Evolutionary conservation across 2,113 vertebrate species (phyloP).

Genomic region (Thunnus maccoyii): DNA sequence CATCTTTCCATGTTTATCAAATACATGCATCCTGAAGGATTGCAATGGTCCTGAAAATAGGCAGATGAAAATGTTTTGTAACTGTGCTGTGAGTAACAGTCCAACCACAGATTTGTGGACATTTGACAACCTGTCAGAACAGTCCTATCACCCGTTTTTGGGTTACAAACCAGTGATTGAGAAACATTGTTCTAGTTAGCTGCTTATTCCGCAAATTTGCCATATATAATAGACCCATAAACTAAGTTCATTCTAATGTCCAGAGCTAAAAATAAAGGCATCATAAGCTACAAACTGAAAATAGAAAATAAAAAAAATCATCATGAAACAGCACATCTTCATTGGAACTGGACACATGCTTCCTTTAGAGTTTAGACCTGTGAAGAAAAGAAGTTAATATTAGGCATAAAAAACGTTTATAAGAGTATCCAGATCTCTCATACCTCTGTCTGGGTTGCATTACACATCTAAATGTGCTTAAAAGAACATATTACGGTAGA

Average conservation of each 20-base stretch:
- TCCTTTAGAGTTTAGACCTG: conserved; percentile 83
- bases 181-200: conserved; percentile 16
- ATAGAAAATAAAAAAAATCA: conserved; percentile 61
- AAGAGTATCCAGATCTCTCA: too few relatives aligned
- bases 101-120: conserved; percentile 17
- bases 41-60: conserved; percentile 52
- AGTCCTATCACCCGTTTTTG: conserved; percentile 15
- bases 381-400: conserved; percentile 25
- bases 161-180: conserved; percentile 13
- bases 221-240: conserved; percentile 18
- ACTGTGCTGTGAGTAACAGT: conserved; percentile 34
- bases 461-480: too few relatives aligned
- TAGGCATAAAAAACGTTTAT: neutral
- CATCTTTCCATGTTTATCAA: conserved; percentile 41
- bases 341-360: conserved; percentile 49
- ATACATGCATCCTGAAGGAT: conserved; percentile 32
- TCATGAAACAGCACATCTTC: conserved; percentile 51
- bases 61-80: conserved; percentile 46
- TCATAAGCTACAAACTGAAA: conserved; percentile 62
- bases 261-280: conserved; percentile 32
- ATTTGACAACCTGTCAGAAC: conserved; percentile 50
- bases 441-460: too few relatives aligned
- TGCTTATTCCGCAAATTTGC: conserved; percentile 21
- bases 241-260: conserved; percentile 9
- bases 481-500: too few relatives aligned